Evolutionary conservation across 2,888 invertebrate genomes (phyloP), one percentile per base, ranked within the genome.

Genomic region (Limenitis camilla): DNA sequence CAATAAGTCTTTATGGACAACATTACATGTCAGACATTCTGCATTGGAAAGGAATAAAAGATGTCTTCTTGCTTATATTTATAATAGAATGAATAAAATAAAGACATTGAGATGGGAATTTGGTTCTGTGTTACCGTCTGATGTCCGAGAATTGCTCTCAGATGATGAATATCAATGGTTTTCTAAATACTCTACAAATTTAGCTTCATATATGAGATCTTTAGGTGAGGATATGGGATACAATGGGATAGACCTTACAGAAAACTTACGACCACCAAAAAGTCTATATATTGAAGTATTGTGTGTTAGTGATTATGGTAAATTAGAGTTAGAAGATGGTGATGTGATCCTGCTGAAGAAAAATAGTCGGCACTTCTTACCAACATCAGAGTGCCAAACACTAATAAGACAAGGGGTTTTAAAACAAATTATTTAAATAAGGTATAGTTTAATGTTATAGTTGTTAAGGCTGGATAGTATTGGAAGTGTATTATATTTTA

Each of bases 31-130:
- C 40, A 89, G 97, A 9, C 97, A 98, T 76, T 91, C 93, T 33
- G 96, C 94, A 0, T 76, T 98, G 11, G 94, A 95, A 74, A 89
- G 98, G 39, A 96, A 98, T 72, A 93, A 96, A 71, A 90, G 98
- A 33, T 98, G 98, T 71, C 86, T 98, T 0, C 82, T 97, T 1
- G 92, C 95, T 0, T 96, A 96, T 67, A 84, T 95, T 47, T 93
- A 94, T 74, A 94, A 94, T 67, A 89, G 99, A 60, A 87, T 98
- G 74, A 89, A 90, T 61, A 91, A 92, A 67, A 91, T 99, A 27
- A 91, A 94, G 64, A 92, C 94, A n/a, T 90, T 97, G 77, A 89
- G 99, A 42, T 99, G 99, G 99, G 95, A 97, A 69, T 95, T 97
- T 74, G 99, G 99, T 1, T 94, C 96, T 35, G 93, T 97, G 42